phyloP scores from a whole-genome alignment of 2,113 vertebrate species.

The Tachysurus fulvidraco region DNA sequence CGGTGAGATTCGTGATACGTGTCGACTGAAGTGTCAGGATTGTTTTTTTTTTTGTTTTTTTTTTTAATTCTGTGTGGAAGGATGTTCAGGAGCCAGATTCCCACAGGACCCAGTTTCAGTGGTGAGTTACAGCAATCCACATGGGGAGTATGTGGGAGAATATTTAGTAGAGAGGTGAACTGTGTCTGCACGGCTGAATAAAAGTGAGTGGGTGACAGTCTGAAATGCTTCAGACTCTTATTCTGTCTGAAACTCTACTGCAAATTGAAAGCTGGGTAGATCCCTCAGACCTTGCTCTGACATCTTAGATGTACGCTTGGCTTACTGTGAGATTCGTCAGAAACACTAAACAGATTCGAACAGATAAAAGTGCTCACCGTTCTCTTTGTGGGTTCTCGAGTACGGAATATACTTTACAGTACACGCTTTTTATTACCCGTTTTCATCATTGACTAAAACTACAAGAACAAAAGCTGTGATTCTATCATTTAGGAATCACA shows the following conservation, averaged over 20 bases:
- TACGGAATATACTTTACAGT: neutral
- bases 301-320: constrained; percentile 44
- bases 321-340: constrained; percentile 32
- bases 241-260: constrained; percentile 1
- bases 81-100: neutral
- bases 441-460: neutral
- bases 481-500: neutral
- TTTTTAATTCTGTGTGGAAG: neutral
- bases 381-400: constrained; percentile 12
- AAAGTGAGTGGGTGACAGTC: constrained; percentile 9
- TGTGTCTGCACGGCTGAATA: neutral
- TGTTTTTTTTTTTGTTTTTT: neutral
- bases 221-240: constrained; percentile 3
- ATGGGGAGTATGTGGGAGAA: neutral
- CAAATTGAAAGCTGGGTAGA: constrained; percentile 16
- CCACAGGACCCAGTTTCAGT: neutral
- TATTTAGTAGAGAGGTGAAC: neutral
- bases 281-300: constrained; percentile 29
- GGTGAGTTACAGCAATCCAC: constrained; percentile 13
- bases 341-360: constrained; percentile 18
- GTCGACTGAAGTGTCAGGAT: neutral
- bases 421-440: too few relatives aligned
- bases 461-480: neutral
- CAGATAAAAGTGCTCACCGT: constrained; percentile 21
- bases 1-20: neutral